These are phyloP conservation scores for Pseudonaja textilis DNA, from an alignment of 2,113 vertebrate species.

Conservation along the genomic window DNA sequence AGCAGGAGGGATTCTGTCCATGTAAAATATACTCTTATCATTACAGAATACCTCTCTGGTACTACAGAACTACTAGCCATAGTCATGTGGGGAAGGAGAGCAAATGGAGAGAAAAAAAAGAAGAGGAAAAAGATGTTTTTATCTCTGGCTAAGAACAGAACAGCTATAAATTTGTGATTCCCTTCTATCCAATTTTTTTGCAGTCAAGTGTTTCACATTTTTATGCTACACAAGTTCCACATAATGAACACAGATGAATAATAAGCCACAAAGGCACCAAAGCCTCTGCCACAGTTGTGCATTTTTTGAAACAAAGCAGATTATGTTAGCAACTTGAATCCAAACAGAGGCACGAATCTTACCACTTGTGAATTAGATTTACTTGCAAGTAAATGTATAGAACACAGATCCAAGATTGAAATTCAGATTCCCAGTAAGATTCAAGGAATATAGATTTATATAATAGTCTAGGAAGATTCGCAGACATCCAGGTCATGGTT, in stretches of 20 bases:
- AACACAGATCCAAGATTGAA: not conserved
- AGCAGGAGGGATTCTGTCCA: slow-evolving; percentile 58
- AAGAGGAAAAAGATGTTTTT: slow-evolving; percentile 32
- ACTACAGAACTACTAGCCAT: slow-evolving; percentile 51
- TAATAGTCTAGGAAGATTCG: not conserved
- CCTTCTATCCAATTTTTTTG: slow-evolving; percentile 38
- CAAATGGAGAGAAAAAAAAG: not conserved
- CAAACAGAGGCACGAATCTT: not conserved
- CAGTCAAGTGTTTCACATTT: slow-evolving; percentile 47
- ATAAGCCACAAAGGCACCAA: slow-evolving; percentile 28
- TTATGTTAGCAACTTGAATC: not conserved
- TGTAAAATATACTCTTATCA: slow-evolving; percentile 52
- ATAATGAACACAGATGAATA: slow-evolving; percentile 57
- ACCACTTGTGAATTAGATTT: not conserved
- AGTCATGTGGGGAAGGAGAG: not conserved
- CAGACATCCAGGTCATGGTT: not conserved
- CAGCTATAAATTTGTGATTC: slow-evolving; percentile 27
- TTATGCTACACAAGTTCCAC: slow-evolving; percentile 41
- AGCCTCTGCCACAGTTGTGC: slow-evolving; percentile 10
- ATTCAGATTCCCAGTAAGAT: not conserved
- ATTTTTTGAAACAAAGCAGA: slow-evolving; percentile 26
- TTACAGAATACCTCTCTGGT: slow-evolving; percentile 57
- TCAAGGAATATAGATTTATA: not conserved
- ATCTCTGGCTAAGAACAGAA: slow-evolving; percentile 47
- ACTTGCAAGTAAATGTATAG: not conserved